phyloP scores from a whole-genome alignment of 2,113 vertebrate genomes.

The Balaenoptera acutorostrata region DNA sequence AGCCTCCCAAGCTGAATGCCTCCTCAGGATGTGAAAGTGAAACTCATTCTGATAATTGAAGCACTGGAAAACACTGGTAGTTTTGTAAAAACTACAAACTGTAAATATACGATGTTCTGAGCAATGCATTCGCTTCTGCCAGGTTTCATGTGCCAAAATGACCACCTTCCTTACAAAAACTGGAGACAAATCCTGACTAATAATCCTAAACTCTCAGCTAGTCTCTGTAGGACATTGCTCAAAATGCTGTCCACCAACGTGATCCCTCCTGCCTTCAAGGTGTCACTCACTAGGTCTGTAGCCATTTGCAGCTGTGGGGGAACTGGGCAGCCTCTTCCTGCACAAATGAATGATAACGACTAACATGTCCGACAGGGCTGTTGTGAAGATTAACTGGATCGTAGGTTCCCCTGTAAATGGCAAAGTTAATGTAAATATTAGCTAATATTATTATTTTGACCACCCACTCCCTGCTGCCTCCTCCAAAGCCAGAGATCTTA shows the following conservation, averaged over 20 bases:
- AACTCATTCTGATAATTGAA: constrained; percentile 13
- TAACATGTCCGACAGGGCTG: not conserved
- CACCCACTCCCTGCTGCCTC: not conserved
- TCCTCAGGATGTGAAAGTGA: constrained; percentile 19
- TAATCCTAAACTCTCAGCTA: not conserved
- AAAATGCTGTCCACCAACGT: not conserved
- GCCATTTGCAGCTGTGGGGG: not conserved
- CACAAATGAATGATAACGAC: not conserved
- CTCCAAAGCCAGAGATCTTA: not conserved
- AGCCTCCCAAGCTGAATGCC: not conserved
- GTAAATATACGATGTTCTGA: not conserved
- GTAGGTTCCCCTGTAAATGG: not conserved
- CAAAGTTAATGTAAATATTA: not conserved
- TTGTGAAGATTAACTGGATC: not conserved
- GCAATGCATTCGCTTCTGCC: not conserved
- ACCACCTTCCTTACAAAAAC: not conserved
- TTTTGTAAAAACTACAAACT: not conserved
- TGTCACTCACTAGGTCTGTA: not conserved
- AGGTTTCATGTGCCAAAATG: not conserved
- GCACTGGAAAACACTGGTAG: not conserved
- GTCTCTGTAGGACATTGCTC: not conserved
- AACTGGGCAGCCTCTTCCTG: not conserved
- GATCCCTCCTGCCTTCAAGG: not conserved
- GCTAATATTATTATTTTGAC: not conserved
- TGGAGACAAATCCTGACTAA: not conserved